Conservation (phyloP, 2,113 vertebrate genomes). For the Crotophaga sulcirostris region DNA sequence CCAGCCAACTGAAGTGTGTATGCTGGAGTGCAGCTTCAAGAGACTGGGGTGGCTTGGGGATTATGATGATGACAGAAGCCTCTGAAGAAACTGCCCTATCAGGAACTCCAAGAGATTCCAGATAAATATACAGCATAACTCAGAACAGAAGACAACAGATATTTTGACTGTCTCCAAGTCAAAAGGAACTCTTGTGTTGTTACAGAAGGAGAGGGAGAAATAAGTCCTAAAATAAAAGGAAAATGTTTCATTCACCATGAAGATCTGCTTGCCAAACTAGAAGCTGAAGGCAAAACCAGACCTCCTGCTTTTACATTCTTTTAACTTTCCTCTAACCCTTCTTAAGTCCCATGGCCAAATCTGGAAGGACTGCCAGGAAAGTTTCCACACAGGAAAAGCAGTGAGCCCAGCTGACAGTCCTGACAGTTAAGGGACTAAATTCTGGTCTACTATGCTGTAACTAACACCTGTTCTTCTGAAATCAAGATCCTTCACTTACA, state of each 20-base stretch:
- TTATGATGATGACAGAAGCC: background rate
- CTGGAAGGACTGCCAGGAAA: background rate
- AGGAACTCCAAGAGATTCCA: background rate
- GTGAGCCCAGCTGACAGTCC: background rate
- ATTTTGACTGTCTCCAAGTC: background rate
- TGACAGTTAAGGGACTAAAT: background rate
- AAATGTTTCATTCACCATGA: background rate
- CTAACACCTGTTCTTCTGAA: background rate
- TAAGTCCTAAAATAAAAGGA: background rate
- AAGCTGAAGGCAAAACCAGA: background rate
- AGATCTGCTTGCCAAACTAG: background rate
- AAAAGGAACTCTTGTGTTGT: background rate
- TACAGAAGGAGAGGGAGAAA: background rate
- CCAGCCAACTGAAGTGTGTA: background rate
- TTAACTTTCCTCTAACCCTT: background rate
- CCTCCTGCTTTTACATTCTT: background rate
- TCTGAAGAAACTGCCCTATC: background rate
- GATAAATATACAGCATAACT: background rate
- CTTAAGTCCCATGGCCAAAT: background rate
- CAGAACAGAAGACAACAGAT: background rate
- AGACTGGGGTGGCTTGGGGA: background rate
- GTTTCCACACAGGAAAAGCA: background rate
- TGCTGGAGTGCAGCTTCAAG: background rate
- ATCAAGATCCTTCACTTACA: background rate
- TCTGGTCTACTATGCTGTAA: background rate